These are phyloP conservation scores for Porphyrio hochstetteri DNA, from an alignment of 2,113 vertebrate genomes.

Conservation along the genomic window DNA sequence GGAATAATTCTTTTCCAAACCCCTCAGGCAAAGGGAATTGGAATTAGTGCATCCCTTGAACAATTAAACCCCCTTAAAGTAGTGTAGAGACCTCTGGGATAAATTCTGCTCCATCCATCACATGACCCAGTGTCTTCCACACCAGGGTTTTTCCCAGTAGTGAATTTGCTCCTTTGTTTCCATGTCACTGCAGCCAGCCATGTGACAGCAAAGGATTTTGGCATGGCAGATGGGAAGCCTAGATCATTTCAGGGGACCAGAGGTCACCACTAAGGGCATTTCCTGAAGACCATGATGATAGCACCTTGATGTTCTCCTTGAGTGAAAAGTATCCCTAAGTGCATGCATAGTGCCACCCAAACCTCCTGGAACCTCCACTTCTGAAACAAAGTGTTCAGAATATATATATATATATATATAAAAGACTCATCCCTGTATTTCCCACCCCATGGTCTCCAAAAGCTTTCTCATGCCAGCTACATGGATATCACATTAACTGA, in stretches of 20 bases:
- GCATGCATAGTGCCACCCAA: background rate
- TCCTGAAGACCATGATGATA: background rate
- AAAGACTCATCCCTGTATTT: background rate
- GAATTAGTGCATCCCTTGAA: background rate
- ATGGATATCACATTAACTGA: background rate
- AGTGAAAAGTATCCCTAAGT: background rate
- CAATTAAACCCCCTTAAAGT: background rate
- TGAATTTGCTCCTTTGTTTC: background rate
- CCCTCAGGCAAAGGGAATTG: background rate
- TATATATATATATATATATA: too few species aligned
- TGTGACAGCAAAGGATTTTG: background rate
- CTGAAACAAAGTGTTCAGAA: background rate
- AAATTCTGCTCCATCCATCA: background rate
- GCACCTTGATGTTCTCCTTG: background rate
- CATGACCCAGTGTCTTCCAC: background rate
- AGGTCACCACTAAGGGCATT: background rate
- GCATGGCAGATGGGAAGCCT: background rate
- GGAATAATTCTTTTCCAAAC: background rate
- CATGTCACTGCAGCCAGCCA: background rate
- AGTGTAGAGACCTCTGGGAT: background rate
- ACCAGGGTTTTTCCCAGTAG: background rate
- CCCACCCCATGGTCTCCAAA: background rate
- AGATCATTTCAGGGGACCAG: background rate
- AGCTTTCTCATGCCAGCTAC: background rate
- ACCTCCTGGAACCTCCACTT: background rate